Base-by-base conservation (phyloP, 2,113 vertebrate species). In the Uropsilus gracilis region DNA sequence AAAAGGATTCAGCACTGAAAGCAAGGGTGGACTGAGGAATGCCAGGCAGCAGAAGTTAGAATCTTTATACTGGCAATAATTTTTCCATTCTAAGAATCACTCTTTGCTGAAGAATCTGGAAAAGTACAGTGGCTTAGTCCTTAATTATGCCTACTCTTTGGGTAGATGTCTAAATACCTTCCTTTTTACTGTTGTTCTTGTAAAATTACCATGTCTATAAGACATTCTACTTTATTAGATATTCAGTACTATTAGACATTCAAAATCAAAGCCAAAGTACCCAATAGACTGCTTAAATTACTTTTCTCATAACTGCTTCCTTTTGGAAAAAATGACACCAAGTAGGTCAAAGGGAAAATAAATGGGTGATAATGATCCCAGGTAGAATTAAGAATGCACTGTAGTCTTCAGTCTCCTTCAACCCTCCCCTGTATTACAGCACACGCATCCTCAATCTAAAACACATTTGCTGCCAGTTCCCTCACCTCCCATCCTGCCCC, bases 191-290 rank as follows among this genome's bases (percentile, higher is more conserved):
- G 80, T 96, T 69, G 14, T 84, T 78, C 30, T 82, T 90, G 8
- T 6, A 82, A 76, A 85, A 86, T 10, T 32, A 84, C 42, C 18
- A 80, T 44, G 32, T 93, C n/a, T 80, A 12, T 85, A 55, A 55
- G 53, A 24, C 18, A 55, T 55, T 55, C 20, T 55, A 55, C 5
- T 22, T 20, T 22, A 55, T 55, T 22, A 55, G 18, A 22, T 55
- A 55, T 61, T 55, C 53, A 64, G 9, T 81, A 57, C 69, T 68
- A 82, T 39, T 76, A 85, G 20, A 66, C 57, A 92, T 71, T 68
- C 50, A 97, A 42, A 89, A 82, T 71, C 72, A 94, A 94, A 95
- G 37, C 69, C 68, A 86, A 28, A 44, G 26, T 64, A 57, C 42
- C 71, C 17, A 13, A 55, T 48, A 73, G 48, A 77, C 16, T 83